Base-by-base conservation (phyloP, 2,888 invertebrate species). In the Patella caerulea region DNA sequence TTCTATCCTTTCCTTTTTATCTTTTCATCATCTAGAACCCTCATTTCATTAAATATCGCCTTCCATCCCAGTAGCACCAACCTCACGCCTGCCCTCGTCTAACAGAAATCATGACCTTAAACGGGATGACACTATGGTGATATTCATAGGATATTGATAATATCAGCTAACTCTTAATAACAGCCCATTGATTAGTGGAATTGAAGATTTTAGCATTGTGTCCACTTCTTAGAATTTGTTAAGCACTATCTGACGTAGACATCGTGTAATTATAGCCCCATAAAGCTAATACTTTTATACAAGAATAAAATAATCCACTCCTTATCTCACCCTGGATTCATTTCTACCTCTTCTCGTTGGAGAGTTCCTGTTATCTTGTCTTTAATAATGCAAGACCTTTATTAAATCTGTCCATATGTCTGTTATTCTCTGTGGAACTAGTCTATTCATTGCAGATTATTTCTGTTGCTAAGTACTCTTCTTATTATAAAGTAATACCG, bases 401-500 rank as follows among this genome's bases (percentile, higher is more conserved):
- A 65, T 65, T 65, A 19, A 19, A 65, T 65, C 19, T 24, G 19
- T 65, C 65, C 65, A 24, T 65, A n/a, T 15, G 24, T 24, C 65
- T 65, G 65, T 65, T 65, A 65, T 65, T 65, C 19, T 24, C 65
- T 65, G 65, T 24, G 24, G 24, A 65, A 19, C 65, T 24, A 65
- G 19, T 65, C 65, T 65, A 65, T 65, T 65, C 24, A 24, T 24
- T 19, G 65, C 65, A 24, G 65, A 65, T 65, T 65, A 65, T 65
- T 65, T 19, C 65, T 24, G 65, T 65, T 65, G 19, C 24, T 19
- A 65, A 65, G 65, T 24, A 65, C 65, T 24, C 65, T 65, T 65
- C 19, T 65, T 65, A 24, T 65, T 65, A 65, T 65, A 24, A 65
- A 65, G 65, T 11, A 24, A 65, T 24, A 65, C 65, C 24, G 19